These are phyloP conservation scores for Cetoscarus ocellatus DNA, from an alignment of 2,797 vertebrate species.

Conservation along the genomic window DNA sequence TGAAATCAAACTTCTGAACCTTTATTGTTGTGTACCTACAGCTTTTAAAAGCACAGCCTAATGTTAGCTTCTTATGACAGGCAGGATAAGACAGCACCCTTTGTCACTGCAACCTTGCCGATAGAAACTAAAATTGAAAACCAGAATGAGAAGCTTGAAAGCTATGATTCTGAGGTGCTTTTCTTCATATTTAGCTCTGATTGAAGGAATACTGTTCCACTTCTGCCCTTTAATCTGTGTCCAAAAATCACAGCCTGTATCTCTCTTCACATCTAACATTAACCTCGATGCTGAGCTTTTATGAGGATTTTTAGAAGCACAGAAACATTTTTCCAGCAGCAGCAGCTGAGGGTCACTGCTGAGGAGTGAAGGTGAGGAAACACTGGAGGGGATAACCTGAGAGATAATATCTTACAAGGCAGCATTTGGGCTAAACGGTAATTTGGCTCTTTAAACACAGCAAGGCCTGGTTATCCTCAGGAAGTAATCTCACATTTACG, in stretches of 20 bases:
- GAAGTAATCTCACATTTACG: constrained; percentile 73
- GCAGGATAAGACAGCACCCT: too few species aligned
- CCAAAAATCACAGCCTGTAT: background rate
- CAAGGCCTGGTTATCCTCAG: constrained; percentile 50
- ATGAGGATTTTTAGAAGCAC: constrained; percentile 2
- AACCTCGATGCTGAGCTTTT: constrained; percentile 22
- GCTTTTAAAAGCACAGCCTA: too few species aligned
- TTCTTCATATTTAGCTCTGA: constrained; percentile 2
- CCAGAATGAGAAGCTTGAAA: constrained; percentile 13
- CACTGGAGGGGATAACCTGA: constrained; percentile 38
- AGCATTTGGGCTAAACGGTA: constrained; percentile 32
- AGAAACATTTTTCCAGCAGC: constrained; percentile 17
- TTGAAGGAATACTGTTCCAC: background rate
- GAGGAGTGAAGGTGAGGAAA: constrained; percentile 25
- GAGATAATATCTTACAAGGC: constrained; percentile 39
- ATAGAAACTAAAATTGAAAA: constrained; percentile 30
- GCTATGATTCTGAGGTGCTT: constrained; percentile 2
- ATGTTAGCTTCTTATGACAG: too few species aligned
- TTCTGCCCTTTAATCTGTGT: background rate
- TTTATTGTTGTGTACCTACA: too few species aligned
- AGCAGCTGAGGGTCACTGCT: constrained; percentile 10
- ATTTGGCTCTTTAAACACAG: constrained; percentile 68
- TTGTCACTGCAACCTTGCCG: background rate
- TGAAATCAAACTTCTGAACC: too few species aligned
- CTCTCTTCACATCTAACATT: background rate